Evolutionary conservation across 2,888 invertebrate genomes (phyloP).

Genomic region (Pocota personata): DNA sequence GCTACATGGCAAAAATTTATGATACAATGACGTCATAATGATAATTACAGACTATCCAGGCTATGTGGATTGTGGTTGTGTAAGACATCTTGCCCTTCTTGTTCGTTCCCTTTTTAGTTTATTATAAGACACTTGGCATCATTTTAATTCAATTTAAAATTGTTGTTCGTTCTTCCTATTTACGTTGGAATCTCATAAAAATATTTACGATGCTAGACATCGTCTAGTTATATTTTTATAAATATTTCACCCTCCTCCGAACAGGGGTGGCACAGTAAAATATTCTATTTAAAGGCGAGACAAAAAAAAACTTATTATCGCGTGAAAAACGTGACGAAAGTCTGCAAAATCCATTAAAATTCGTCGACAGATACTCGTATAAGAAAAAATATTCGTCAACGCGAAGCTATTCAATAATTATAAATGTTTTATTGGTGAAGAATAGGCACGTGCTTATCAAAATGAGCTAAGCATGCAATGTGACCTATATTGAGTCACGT

Average conservation of each 20-base stretch:
- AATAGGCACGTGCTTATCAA: not conserved
- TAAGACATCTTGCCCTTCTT: not conserved
- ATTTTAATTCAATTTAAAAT: slow-evolving; percentile 6
- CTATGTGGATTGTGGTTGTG: not conserved
- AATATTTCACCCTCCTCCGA: not conserved
- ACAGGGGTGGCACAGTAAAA: not conserved
- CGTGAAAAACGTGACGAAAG: not conserved
- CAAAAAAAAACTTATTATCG: not conserved
- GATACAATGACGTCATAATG: slow-evolving; percentile 24
- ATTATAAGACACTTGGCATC: not conserved
- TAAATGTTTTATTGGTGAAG: not conserved
- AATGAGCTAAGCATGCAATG: not conserved
- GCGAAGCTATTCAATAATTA: not conserved
- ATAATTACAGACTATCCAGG: slow-evolving; percentile 16
- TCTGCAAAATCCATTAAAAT: not conserved
- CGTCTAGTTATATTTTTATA: not conserved
- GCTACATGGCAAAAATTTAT: slow-evolving; percentile 12
- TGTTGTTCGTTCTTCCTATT: not conserved
- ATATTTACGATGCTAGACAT: slow-evolving; percentile 15
- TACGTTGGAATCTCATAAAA: not conserved
- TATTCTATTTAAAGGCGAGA: not conserved
- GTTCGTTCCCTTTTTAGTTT: not conserved
- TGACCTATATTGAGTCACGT: too few species aligned
- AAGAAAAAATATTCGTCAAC: not conserved
- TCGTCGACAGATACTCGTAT: not conserved